Evolutionary conservation across 92 coral and sea anemone genomes (phyloP), one percentile per base, ranked within the genome.

Genomic region (Virgularia gustaviana): DNA sequence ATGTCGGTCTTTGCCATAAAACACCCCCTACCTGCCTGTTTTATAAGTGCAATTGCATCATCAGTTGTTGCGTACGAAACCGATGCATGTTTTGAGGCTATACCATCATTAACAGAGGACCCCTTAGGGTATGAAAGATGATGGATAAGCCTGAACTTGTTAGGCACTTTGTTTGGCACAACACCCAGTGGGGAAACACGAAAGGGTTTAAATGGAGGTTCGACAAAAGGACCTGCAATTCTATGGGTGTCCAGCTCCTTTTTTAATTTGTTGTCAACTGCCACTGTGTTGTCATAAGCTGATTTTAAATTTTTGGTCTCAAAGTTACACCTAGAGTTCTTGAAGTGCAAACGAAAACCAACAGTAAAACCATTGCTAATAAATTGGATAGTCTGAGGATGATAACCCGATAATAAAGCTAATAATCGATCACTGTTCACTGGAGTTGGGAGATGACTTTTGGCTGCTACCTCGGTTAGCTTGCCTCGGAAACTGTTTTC

Each of bases 1-100:
- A 84, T 66, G 41, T 84, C 86, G 0, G 85, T 86, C 55, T 86
- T 86, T 3, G 87, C 87, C 42, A 86, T 16, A 36, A 82, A 82
- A 39, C 81, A 82, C 25, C 68, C 71, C 10, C 30, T 45, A 4
- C 90, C 90, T 0, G 54, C 76, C 6, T 4, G 1, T 54, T 57
- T 85, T 0, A n/a, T n/a, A n/a, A n/a, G n/a, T n/a, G n/a, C n/a
- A n/a, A n/a, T n/a, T n/a, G n/a, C n/a, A n/a, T n/a, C 81, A 49
- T 2, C 61, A 57, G 9, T 38, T 13, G 22, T 80, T 81, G 4
- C 83, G 83, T 12, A 65, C 7, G 2, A 5, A 7, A 85, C 79
- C 36, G 43, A 36, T 7, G 85, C 37, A 25, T 80, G 20, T 37
- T 67, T 79, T 2, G 79, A 55, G 2, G 65, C 33, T 9, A 85